Evolutionary conservation across 2,888 invertebrate genomes (phyloP), one percentile per base, ranked within the genome.

Genomic region (Abrostola tripartita): DNA sequence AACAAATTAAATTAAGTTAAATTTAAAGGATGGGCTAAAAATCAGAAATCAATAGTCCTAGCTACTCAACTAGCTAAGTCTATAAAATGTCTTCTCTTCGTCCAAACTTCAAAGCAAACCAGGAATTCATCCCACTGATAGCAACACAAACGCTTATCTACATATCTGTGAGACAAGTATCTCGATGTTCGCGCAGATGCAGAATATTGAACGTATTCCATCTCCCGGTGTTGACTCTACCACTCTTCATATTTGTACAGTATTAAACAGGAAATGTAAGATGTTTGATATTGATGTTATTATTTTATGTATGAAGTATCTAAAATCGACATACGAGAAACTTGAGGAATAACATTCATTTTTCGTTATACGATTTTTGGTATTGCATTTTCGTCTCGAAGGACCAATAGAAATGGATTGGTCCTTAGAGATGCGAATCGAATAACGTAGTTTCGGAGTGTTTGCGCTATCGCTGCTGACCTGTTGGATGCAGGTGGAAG

Each of bases 221-320:
- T 36, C 42, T 53, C 36, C 35, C 24, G 6, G 12, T 62, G 42
- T 74, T 62, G 61, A 40, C 38, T 40, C 8, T 38, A 9, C 24
- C 9, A 37, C 24, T 9, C 51, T 44, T 52, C 42, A 49, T 69
- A 62, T 71, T 71, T 69, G 62, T 62, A 7, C 35, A 55, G 55
- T 50, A 38, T 51, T 70, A 40, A 14, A 56, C 8, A 10, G n/a
- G n/a, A 47, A 41, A 11, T 12, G 40, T 36, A 41, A 50, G 35
- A 56, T 47, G 9, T 55, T 49, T 52, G 35, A 5, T 52, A 10
- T 53, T 38, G 8, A 37, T 47, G n/a, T 53, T 64, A 38, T 49
- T 9, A 41, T 53, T 24, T 38, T 51, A 35, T 37, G 44, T 47
- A 47, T 47, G 44, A 24, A 24, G 24, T 47, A 24, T 47, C 44